phyloP scores from a whole-genome alignment of 2,888 invertebrate genomes.

The Hypolimnas misippus region DNA sequence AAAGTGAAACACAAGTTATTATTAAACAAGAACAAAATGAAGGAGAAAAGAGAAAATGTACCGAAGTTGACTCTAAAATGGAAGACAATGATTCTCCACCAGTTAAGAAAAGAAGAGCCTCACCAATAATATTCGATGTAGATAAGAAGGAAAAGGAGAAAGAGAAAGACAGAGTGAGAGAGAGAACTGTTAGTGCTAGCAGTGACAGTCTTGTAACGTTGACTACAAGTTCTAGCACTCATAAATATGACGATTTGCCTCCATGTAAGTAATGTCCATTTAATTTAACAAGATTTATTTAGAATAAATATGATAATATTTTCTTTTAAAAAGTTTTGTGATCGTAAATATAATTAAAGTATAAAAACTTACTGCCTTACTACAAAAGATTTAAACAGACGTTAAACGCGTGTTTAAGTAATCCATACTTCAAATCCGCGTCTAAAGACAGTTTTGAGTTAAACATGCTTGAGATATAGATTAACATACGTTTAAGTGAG shows the following conservation, averaged over 20 bases:
- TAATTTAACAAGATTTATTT: no score
- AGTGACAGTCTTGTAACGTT: slow-evolving; percentile 67
- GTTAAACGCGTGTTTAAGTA: no score
- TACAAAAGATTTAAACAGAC: no score
- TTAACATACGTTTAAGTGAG: no score
- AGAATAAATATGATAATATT: no score
- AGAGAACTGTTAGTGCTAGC: slow-evolving; percentile 77
- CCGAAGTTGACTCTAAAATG: slow-evolving; percentile 38
- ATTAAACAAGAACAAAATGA: slow-evolving; percentile 52
- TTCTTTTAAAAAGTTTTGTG: no score
- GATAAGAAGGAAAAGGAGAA: slow-evolving; percentile 58
- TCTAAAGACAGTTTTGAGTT: no score
- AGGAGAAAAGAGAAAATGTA: slow-evolving; percentile 51
- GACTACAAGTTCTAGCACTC: slow-evolving; percentile 58
- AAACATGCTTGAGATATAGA: no score
- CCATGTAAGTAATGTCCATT: slow-evolving; percentile 74
- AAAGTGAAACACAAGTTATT: slow-evolving; percentile 65
- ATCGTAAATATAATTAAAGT: no score
- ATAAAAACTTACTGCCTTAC: no score
- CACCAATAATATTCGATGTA: slow-evolving; percentile 84
- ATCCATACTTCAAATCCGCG: no score
- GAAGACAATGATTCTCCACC: slow-evolving; percentile 45
- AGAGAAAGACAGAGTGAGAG: slow-evolving; percentile 57
- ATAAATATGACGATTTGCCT: slow-evolving; percentile 85
- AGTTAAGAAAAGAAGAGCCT: slow-evolving; percentile 73